A percentile compares a stretch with the other conserved stretches of the same genome.
Conservation (phyloP, 2,797 vertebrate genomes). For the Hemibagrus guttatus region DNA sequence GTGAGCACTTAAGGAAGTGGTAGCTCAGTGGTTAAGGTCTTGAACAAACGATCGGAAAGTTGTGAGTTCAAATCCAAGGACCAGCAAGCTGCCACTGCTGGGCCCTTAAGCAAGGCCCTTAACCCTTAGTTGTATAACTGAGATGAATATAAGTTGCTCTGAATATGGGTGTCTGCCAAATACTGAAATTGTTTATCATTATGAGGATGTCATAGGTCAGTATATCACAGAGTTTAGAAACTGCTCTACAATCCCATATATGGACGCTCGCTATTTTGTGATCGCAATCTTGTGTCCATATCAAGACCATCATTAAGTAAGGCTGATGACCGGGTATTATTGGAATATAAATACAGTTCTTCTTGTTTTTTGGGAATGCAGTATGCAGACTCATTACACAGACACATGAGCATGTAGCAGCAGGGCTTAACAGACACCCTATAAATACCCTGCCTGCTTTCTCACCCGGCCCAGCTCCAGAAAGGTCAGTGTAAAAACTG, state of each 20-base stretch:
- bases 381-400: slow-evolving; percentile 44
- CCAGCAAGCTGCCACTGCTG: too few relatives aligned
- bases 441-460: slow-evolving; percentile 71
- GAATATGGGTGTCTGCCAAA: too few relatives aligned
- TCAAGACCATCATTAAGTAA: neutral
- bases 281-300: slow-evolving; percentile 11
- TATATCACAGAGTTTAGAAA: neutral
- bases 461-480: slow-evolving; percentile 62
- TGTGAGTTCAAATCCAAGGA: too few relatives aligned
- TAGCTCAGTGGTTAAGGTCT: too few relatives aligned
- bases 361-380: slow-evolving; percentile 31
- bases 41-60: too few relatives aligned
- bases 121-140: neutral
- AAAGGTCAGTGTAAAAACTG: slow-evolving; percentile 73
- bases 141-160: too few relatives aligned
- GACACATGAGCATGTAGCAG: slow-evolving; percentile 64
- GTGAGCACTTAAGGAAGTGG: too few relatives aligned
- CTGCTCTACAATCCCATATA: slow-evolving; percentile 10
- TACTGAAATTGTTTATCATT: neutral
- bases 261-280: slow-evolving; percentile 7
- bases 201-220: neutral
- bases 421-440: slow-evolving; percentile 66
- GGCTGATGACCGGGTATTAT: slow-evolving; percentile 1
- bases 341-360: slow-evolving; percentile 27
- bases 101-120: too few relatives aligned